Conservation (phyloP, 1,140 invertebrate genomes). For the honey bee (Apis mellifera) region DNA sequence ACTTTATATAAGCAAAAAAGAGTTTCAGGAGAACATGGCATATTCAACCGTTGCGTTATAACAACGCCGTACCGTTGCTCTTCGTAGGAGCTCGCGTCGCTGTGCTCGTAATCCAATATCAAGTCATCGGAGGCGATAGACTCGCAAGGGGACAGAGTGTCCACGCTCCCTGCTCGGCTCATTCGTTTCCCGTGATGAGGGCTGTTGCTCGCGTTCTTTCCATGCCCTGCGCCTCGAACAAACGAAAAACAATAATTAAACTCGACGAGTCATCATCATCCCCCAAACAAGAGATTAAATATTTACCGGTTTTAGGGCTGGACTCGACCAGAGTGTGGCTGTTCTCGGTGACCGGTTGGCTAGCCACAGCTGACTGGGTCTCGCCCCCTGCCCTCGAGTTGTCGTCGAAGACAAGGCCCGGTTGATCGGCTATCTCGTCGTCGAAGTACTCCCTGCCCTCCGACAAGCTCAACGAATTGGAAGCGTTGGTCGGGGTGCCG, state of each 20-base stretch:
- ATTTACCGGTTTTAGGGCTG: conserved; percentile 68
- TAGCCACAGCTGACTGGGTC: conserved; percentile 70
- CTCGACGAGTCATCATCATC: too few relatives aligned
- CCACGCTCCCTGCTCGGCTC: conserved; percentile 85
- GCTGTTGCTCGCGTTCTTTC: conserved; percentile 75
- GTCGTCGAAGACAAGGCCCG: conserved; percentile 89
- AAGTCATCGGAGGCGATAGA: conserved; percentile 91
- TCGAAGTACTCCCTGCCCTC: conserved; percentile 89
- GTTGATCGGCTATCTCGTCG: conserved; percentile 95
- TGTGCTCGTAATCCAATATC: conserved; percentile 91
- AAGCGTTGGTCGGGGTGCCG: conserved; percentile 89
- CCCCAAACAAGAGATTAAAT: too few relatives aligned
- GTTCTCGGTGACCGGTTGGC: conserved; percentile 74
- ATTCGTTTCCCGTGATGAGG: conserved; percentile 77
- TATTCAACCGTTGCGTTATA: background rate
- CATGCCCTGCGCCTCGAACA: conserved; percentile 58
- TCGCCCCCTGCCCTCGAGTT: conserved; percentile 73
- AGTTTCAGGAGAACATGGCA: background rate
- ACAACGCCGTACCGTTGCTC: conserved; percentile 84
- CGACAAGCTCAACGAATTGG: conserved; percentile 88
- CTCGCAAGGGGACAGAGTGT: conserved; percentile 89
- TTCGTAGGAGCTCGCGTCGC: conserved; percentile 85
- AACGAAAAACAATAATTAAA: too few relatives aligned
- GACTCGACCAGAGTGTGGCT: conserved; percentile 74
- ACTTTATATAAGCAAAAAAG: background rate